Percentiles rank a stretch among this genome's conserved stretches.
phyloP scores from a whole-genome alignment of 2,888 invertebrate genomes.

The Desoria tigrina region DNA sequence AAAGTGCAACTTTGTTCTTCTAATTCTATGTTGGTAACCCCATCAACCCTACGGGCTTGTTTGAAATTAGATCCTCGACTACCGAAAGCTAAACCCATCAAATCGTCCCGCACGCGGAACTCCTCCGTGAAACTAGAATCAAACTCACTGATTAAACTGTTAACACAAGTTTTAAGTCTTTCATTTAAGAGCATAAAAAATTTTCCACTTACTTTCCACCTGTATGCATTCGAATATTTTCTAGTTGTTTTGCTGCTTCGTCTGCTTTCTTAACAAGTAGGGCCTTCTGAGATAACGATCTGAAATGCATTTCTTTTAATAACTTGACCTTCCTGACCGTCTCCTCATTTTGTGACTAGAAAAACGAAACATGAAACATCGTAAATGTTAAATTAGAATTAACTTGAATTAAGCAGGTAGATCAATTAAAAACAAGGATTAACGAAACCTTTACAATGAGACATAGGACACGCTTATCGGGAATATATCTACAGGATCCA shows the following conservation, averaged over 20 bases:
- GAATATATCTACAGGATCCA: constrained; percentile 23
- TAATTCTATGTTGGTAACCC: constrained; percentile 92
- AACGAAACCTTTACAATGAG: constrained; percentile 65
- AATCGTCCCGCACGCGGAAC: constrained; percentile 90
- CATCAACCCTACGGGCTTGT: constrained; percentile 87
- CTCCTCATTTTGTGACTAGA: constrained; percentile 70
- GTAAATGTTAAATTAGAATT: too few relatives aligned
- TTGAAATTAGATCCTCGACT: constrained; percentile 84
- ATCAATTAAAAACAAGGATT: not conserved
- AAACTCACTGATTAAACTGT: constrained; percentile 20
- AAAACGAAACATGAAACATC: constrained; percentile 22
- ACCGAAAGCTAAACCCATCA: constrained; percentile 90
- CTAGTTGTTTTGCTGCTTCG: constrained; percentile 92
- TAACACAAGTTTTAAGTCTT: not conserved
- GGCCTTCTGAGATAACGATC: constrained; percentile 62
- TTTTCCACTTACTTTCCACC: constrained; percentile 75
- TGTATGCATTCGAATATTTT: constrained; percentile 84
- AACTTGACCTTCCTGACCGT: constrained; percentile 83
- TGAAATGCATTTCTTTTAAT: constrained; percentile 71
- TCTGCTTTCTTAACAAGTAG: constrained; percentile 92
- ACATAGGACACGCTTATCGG: constrained; percentile 79
- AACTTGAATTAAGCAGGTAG: constrained; percentile 9
- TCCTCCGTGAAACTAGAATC: constrained; percentile 79
- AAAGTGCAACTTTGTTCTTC: constrained; percentile 94
- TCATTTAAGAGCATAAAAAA: not conserved